phyloP scores from a whole-genome alignment of 2,888 invertebrate species.

The Tromatobia lineatoria region DNA sequence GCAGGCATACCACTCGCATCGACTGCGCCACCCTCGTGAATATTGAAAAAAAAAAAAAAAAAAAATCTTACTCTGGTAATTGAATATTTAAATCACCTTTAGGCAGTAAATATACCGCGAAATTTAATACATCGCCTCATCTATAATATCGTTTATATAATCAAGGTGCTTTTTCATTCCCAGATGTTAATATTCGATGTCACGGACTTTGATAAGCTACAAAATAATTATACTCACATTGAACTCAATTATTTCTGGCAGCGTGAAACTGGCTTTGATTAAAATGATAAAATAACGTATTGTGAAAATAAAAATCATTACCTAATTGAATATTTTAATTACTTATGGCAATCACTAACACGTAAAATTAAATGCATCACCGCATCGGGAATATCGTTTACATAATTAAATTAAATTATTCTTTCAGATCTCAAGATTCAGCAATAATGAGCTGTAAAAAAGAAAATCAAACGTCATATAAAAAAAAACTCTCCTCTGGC shows the following conservation, averaged over 20 bases:
- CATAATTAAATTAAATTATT: neutral
- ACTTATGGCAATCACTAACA: conserved; percentile 15
- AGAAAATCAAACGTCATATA: too few species aligned
- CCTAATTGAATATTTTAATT: conserved; percentile 65
- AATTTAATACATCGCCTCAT: neutral
- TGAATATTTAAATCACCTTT: conserved; percentile 64
- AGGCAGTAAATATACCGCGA: neutral
- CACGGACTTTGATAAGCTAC: too few species aligned
- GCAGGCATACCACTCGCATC: neutral
- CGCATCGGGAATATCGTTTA: neutral
- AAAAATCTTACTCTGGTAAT: conserved; percentile 53
- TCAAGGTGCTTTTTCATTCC: neutral
- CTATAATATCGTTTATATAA: neutral
- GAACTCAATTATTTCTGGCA: too few species aligned
- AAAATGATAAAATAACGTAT: too few species aligned
- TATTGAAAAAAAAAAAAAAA: conserved; percentile 53
- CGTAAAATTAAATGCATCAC: neutral
- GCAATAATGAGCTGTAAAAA: too few species aligned
- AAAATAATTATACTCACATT: too few species aligned
- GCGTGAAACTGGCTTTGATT: too few species aligned
- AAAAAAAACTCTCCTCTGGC: too few species aligned
- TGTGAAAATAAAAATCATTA: too few species aligned
- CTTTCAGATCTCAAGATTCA: neutral
- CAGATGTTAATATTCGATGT: neutral
- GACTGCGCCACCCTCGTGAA: conserved; percentile 36